Evolutionary conservation across 2,113 vertebrate species (phyloP), one percentile per base, ranked within the genome.

Genomic region (Syrmaticus mikado): DNA sequence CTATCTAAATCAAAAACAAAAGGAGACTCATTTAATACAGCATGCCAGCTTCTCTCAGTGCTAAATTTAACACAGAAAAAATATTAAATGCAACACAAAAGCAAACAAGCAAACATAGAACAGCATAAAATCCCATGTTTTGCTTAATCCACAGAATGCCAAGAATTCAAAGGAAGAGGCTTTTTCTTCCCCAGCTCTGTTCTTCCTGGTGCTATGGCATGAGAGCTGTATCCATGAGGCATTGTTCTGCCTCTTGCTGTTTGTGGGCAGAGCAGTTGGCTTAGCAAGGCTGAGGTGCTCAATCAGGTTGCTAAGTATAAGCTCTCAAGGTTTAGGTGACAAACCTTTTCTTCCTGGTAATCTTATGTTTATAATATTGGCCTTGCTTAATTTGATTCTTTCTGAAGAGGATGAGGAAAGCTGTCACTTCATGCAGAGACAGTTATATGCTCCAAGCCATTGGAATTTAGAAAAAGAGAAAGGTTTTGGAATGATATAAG

Each of bases 371-470:
- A 32, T 53, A 20, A 68, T 38, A 52, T 25, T 28, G 30, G 38
- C 24, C 30, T 79, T 60, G 14, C 5, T 8, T 73, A 58, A 72
- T 64, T 81, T 38, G 13, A 24, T 38, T 73, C 11, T 52, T 0
- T 45, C n/a, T 55, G 43, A n/a, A 20, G 28, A 61, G 2, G 6
- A 20, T 32, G 8, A 73, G 50, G 6, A 43, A 74, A 93, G 32
- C 53, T 89, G 66, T 92, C 70, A 62, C 90, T 95, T 89, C 82
- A 79, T 84, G 70, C 30, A 79, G 61, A 67, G 74, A 38, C 61
- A 84, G 78, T 95, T 93, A 55, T 46, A 22, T 58, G 53, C 78
- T 94, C 32, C 61, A 76, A 45, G 85, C n/a, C 28, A 80, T 72
- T 9, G 4, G 41, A 53, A 27, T 53, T 53, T 28, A 53, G 14